These are phyloP conservation scores for Grapholita molesta DNA, from an alignment of 1,140 invertebrate species.

Conservation along the genomic window DNA sequence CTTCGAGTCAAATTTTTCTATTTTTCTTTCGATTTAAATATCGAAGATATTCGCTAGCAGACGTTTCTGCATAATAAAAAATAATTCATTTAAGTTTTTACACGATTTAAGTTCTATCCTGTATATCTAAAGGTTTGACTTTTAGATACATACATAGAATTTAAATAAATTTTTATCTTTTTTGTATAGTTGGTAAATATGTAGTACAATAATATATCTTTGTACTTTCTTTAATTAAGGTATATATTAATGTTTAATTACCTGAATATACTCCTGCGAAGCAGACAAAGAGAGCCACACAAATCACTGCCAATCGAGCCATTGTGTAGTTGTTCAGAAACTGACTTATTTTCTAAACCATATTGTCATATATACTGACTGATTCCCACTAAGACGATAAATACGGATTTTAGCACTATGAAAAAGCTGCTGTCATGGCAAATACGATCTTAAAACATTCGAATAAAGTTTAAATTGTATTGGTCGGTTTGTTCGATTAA, in stretches of 20 bases:
- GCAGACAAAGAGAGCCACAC: background rate
- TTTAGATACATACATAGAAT: too few relatives aligned
- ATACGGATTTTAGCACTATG: background rate
- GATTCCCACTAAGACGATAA: background rate
- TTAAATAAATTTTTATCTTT: too few relatives aligned
- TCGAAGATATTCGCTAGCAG: too few relatives aligned
- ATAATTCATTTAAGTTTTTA: too few relatives aligned
- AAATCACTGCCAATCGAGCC: background rate
- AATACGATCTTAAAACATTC: background rate
- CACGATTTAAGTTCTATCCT: too few relatives aligned
- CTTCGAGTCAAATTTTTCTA: too few relatives aligned
- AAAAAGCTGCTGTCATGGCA: background rate
- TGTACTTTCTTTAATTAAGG: too few relatives aligned
- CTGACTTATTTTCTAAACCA: background rate
- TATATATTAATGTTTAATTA: background rate
- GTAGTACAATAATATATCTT: too few relatives aligned
- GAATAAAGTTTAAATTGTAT: background rate
- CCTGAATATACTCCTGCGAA: background rate
- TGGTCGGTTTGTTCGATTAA: background rate
- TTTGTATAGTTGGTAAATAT: too few relatives aligned
- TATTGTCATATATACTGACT: constrained; percentile 4
- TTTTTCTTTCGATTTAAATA: too few relatives aligned
- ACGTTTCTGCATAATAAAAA: too few relatives aligned
- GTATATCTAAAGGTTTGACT: too few relatives aligned
- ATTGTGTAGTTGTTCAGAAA: background rate